Percentiles rank a stretch among this genome's conserved stretches.
Evolutionary conservation across 1,140 invertebrate species (phyloP).

Genomic region (Neodiprion pinetum): DNA sequence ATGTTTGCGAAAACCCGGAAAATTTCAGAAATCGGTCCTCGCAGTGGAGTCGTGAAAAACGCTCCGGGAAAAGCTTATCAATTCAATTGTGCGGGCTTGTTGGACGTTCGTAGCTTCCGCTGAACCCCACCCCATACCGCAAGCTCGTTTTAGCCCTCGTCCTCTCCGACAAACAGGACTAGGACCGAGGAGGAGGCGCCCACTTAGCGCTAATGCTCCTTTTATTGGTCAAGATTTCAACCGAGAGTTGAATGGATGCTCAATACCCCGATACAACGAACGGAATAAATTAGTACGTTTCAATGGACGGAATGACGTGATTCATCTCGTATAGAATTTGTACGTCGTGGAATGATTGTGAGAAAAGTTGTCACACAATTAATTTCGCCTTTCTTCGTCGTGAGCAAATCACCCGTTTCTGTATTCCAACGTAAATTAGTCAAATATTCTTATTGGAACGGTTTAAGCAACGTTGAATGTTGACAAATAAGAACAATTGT

Average conservation of each 20-base stretch:
- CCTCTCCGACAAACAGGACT: constrained; percentile 47
- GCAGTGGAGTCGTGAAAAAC: background rate
- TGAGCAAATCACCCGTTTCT: too few species aligned
- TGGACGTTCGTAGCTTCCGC: constrained; percentile 24
- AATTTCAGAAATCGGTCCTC: background rate
- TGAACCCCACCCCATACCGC: constrained; percentile 25
- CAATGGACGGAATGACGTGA: background rate
- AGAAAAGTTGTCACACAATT: too few species aligned
- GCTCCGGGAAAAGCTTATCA: background rate
- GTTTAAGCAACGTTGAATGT: too few species aligned
- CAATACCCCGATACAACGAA: constrained; percentile 5
- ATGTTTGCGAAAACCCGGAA: background rate
- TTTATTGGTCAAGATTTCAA: constrained; percentile 53
- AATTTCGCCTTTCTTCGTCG: too few species aligned
- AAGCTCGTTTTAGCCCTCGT: constrained; percentile 38
- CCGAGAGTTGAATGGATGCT: constrained; percentile 32
- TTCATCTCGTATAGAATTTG: background rate
- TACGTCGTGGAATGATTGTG: background rate
- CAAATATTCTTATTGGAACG: too few species aligned
- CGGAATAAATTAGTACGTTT: constrained; percentile 5
- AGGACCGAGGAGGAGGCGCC: constrained; percentile 41
- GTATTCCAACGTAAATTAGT: too few species aligned
- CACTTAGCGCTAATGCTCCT: constrained; percentile 53
- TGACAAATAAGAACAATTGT: too few species aligned
- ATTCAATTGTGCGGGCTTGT: background rate